Conservation (phyloP, 1,140 invertebrate species). For the Drosophila lacertosa region DNA sequence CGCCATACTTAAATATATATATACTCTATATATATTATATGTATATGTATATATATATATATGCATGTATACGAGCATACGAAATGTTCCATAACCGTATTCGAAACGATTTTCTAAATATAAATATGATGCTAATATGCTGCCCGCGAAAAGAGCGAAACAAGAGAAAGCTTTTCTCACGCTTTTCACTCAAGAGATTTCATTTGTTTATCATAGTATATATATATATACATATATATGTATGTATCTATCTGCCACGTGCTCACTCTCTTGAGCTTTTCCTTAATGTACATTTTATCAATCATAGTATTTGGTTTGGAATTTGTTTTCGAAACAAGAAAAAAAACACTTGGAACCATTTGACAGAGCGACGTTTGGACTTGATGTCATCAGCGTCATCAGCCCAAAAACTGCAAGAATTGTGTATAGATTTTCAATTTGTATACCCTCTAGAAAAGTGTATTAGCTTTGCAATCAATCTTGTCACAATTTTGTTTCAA, state of each 20-base stretch:
- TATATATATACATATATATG: constrained; percentile 7
- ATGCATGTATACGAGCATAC: constrained; percentile 43
- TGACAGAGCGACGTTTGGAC: constrained; percentile 18
- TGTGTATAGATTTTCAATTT: no score
- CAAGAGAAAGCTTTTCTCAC: constrained; percentile 7
- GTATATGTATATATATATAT: constrained; percentile 23
- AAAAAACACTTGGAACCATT: constrained; percentile 37
- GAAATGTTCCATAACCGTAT: constrained; percentile 77
- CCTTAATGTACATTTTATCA: constrained; percentile 8
- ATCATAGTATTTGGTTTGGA: constrained; percentile 7
- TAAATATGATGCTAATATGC: constrained; percentile 75
- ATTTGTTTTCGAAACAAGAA: constrained; percentile 7
- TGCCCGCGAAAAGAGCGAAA: constrained; percentile 20
- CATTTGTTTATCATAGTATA: constrained; percentile 19
- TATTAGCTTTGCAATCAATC: no score
- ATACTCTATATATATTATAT: neutral
- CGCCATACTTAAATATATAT: constrained; percentile 29
- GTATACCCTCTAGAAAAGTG: no score
- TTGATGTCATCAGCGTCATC: constrained; percentile 18
- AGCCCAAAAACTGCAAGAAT: no score
- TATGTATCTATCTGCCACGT: constrained; percentile 42
- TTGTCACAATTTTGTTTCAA: no score
- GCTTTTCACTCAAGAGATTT: constrained; percentile 49
- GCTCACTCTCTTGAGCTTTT: constrained; percentile 23
- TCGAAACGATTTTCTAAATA: constrained; percentile 75